A percentile compares a stretch with the other conserved stretches of the same genome.
Evolutionary conservation across 1,140 invertebrate genomes (phyloP).

Genomic region (Diachasma alloeum): DNA sequence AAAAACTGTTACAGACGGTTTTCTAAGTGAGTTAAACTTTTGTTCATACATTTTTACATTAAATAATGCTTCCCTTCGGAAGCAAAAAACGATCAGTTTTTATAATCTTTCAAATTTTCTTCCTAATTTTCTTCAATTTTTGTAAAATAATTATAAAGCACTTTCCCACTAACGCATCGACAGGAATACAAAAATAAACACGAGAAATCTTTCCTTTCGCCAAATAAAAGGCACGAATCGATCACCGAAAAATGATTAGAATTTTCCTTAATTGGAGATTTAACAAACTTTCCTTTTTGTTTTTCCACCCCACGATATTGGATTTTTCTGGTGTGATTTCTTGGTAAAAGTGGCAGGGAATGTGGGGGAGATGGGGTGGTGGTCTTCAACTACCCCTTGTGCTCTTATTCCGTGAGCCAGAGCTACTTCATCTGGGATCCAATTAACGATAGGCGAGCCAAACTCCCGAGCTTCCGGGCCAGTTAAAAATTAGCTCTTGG

Average conservation of each 20-base stretch:
- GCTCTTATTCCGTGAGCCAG: constrained; percentile 27
- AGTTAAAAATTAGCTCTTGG: constrained; percentile 55
- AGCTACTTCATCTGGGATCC: constrained; percentile 56
- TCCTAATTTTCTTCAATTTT: too few relatives aligned
- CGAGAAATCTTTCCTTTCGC: too few relatives aligned
- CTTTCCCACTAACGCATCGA: too few relatives aligned
- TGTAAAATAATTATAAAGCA: too few relatives aligned
- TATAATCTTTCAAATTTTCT: too few relatives aligned
- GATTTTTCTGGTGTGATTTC: constrained; percentile 5
- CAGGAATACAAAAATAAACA: too few relatives aligned
- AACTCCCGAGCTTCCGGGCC: constrained; percentile 35
- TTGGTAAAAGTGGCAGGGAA: background rate
- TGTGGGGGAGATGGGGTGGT: background rate
- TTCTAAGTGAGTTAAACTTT: too few relatives aligned
- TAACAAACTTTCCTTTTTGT: background rate
- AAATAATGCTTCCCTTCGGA: too few relatives aligned
- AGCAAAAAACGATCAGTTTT: too few relatives aligned
- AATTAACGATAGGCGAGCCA: constrained; percentile 56
- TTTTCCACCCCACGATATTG: background rate
- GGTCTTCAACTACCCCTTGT: constrained; percentile 25
- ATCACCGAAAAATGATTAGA: background rate
- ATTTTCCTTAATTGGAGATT: background rate
- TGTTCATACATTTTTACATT: too few relatives aligned
- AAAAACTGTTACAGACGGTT: too few relatives aligned
- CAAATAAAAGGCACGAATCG: too few relatives aligned